phyloP scores from a whole-genome alignment of 2,797 vertebrate genomes.

The Picus viridis region DNA sequence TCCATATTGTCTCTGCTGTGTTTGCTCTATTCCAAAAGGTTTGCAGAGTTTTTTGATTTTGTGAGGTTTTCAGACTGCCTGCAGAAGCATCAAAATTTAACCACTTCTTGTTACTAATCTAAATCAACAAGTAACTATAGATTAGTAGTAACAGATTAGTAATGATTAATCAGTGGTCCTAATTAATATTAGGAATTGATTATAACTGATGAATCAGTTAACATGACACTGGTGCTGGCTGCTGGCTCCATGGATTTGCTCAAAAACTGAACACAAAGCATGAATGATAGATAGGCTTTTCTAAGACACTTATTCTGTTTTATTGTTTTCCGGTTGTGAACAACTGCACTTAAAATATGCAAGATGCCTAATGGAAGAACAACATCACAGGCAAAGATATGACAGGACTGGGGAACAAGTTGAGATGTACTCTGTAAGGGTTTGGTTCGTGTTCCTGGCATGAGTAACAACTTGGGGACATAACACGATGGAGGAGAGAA shows the following conservation, averaged over 20 bases:
- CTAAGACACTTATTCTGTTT: neutral
- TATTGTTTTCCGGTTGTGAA: constrained; percentile 34
- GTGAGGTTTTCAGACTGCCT: neutral
- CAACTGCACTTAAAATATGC: constrained; percentile 29
- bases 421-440: neutral
- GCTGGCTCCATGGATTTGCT: neutral
- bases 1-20: neutral
- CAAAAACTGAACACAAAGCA: neutral
- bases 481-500: neutral
- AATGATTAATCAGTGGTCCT: neutral
- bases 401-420: neutral
- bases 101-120: neutral
- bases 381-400: neutral
- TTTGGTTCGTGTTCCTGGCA: neutral
- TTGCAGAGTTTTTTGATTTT: neutral
- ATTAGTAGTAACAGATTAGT: too few species aligned
- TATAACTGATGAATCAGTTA: neutral
- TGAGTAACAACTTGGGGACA: neutral
- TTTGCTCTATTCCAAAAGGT: neutral
- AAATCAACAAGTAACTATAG: neutral
- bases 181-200: constrained; percentile 10
- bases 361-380: constrained; percentile 32
- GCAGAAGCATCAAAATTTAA: constrained; percentile 12
- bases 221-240: neutral
- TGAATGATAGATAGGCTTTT: neutral